phyloP scores from a whole-genome alignment of 2,888 invertebrate genomes.

The Ceriagrion tenellum region DNA sequence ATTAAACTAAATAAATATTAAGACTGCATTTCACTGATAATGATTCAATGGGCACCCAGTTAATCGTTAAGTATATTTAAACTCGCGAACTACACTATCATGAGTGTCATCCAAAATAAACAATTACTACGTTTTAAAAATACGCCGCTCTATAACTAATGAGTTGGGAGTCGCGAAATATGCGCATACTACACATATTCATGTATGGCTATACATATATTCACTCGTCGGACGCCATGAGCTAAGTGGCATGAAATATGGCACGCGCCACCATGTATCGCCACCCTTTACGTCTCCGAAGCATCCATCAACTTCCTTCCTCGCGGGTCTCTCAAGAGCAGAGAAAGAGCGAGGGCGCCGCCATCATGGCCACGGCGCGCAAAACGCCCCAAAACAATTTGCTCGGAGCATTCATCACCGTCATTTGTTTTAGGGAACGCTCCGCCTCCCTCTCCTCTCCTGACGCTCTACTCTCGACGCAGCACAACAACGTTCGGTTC shows the following conservation, averaged over 20 bases:
- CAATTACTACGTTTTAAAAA: neutral
- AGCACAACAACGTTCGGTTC: neutral
- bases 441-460: neutral
- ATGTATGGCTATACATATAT: neutral
- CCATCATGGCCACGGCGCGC: constrained; percentile 11
- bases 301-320: constrained; percentile 24
- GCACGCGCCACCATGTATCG: constrained; percentile 13
- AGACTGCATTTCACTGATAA: too few relatives aligned
- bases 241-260: constrained; percentile 9
- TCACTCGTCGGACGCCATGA: neutral
- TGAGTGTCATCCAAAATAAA: too few relatives aligned
- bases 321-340: neutral
- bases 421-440: neutral
- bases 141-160: neutral
- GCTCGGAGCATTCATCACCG: constrained; percentile 32
- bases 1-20: too few relatives aligned
- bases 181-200: neutral
- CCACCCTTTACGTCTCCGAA: neutral
- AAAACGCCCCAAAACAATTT: constrained; percentile 28
- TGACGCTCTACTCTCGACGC: neutral
- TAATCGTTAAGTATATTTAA: too few relatives aligned
- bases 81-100: too few relatives aligned
- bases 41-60: too few relatives aligned
- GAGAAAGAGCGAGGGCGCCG: neutral
- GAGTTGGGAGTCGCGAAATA: neutral